Percentiles rank a stretch among this genome's conserved stretches.
Conservation (phyloP, 2,888 invertebrate species). For the Hyppa rectilinea region DNA sequence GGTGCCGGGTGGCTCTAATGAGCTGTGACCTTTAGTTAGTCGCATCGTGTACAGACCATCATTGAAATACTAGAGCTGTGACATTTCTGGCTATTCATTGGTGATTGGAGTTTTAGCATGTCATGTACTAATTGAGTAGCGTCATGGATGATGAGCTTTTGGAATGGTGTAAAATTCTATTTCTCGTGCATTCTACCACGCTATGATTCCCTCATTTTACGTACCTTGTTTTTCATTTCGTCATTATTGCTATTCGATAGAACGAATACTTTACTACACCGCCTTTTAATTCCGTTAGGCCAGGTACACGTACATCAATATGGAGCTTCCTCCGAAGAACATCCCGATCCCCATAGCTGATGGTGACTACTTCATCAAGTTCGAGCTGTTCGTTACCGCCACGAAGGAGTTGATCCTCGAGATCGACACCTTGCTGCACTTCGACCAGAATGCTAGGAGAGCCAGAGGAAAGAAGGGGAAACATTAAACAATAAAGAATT, state of each 20-base stretch:
- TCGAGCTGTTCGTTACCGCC: conserved; percentile 53
- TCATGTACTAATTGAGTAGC: no score
- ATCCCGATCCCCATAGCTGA: conserved; percentile 68
- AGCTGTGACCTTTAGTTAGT: no score
- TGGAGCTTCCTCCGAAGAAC: conserved; percentile 72
- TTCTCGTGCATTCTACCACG: no score
- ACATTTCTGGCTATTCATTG: no score
- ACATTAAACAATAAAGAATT: background rate
- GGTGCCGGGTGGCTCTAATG: no score
- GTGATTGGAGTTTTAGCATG: no score
- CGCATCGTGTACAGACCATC: no score
- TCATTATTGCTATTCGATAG: background rate
- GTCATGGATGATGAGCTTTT: no score
- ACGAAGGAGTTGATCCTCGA: conserved; percentile 63
- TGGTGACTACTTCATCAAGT: conserved; percentile 63
- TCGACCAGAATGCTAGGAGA: conserved; percentile 49
- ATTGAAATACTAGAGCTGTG: no score
- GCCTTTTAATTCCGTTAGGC: conserved; percentile 50
- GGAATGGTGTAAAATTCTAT: no score
- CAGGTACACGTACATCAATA: conserved; percentile 65
- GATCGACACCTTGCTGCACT: conserved; percentile 56
- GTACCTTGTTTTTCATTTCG: no score
- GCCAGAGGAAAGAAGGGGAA: conserved; percentile 38
- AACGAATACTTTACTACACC: background rate
- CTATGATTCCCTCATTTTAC: no score